Percentiles rank a stretch among this genome's conserved stretches.
These are phyloP conservation scores for Colossoma macropomum DNA, from an alignment of 2,113 vertebrate species.

Conservation along the genomic window DNA sequence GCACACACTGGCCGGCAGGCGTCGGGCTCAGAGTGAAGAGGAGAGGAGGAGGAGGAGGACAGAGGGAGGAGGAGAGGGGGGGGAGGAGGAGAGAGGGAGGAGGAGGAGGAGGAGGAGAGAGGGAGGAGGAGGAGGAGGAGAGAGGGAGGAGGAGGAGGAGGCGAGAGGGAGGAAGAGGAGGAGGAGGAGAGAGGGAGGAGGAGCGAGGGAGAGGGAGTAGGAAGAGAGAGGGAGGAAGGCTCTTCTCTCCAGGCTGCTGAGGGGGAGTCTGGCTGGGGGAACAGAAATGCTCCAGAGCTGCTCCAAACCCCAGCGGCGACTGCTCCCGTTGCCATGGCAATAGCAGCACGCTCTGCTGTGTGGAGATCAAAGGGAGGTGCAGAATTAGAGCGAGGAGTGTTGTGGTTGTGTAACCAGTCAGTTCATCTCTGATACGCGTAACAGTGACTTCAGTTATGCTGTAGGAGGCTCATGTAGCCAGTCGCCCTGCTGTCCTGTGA, in stretches of 20 bases:
- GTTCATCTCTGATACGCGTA: too few species aligned
- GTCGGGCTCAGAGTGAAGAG: neutral
- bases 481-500: too few species aligned
- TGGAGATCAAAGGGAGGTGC: neutral
- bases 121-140: too few species aligned
- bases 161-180: too few species aligned
- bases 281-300: neutral
- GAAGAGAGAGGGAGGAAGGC: too few species aligned
- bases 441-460: too few species aligned
- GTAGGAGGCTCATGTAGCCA: too few species aligned
- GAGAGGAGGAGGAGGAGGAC: neutral
- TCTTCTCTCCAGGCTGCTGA: neutral
- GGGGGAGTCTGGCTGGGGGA: neutral
- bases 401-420: neutral
- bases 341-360: neutral
- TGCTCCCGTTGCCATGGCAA: constrained; percentile 65
- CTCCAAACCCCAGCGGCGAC: constrained; percentile 28
- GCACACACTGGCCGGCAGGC: neutral
- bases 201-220: too few species aligned
- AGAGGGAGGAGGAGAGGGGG: neutral
- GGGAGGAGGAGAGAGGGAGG: too few species aligned
- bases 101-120: too few species aligned
- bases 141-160: too few species aligned
- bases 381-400: neutral
- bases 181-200: too few species aligned